phyloP scores from a whole-genome alignment of 1,140 invertebrate species.

The Pygmarrhopalites habei region DNA sequence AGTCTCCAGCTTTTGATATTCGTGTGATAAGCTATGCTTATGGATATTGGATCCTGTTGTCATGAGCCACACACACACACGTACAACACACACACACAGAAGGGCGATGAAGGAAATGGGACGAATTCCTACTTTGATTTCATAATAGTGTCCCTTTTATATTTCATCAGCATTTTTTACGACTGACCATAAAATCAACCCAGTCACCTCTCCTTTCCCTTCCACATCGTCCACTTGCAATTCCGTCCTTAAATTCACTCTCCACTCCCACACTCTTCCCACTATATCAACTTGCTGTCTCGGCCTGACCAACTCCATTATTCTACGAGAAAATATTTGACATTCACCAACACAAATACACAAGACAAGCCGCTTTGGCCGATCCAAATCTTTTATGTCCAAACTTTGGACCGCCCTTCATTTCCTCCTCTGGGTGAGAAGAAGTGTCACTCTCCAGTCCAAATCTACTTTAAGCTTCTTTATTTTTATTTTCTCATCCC shows the following conservation, averaged over 20 bases:
- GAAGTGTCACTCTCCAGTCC: neutral
- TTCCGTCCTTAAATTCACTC: too few relatives aligned
- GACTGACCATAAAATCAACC: conserved; percentile 5
- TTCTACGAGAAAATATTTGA: too few relatives aligned
- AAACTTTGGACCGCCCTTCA: too few relatives aligned
- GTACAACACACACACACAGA: too few relatives aligned
- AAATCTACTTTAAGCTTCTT: conserved; percentile 6
- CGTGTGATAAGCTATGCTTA: conserved; percentile 20
- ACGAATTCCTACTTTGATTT: conserved; percentile 15
- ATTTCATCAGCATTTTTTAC: conserved; percentile 19
- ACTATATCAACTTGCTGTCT: too few relatives aligned
- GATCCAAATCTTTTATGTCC: too few relatives aligned
- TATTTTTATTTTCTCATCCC: conserved; percentile 7
- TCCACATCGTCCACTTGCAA: too few relatives aligned
- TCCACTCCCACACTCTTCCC: neutral
- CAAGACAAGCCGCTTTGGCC: too few relatives aligned
- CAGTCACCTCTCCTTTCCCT: too few relatives aligned
- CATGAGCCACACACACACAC: neutral
- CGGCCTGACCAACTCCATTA: too few relatives aligned
- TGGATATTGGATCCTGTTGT: conserved; percentile 21
- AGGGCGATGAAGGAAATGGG: neutral
- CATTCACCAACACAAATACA: too few relatives aligned
- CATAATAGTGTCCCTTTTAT: conserved; percentile 20
- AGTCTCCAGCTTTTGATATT: conserved; percentile 7
- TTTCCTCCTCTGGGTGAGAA: neutral